Conservation (phyloP, 2,888 invertebrate species). For the Acanthosepion pharaonis region DNA sequence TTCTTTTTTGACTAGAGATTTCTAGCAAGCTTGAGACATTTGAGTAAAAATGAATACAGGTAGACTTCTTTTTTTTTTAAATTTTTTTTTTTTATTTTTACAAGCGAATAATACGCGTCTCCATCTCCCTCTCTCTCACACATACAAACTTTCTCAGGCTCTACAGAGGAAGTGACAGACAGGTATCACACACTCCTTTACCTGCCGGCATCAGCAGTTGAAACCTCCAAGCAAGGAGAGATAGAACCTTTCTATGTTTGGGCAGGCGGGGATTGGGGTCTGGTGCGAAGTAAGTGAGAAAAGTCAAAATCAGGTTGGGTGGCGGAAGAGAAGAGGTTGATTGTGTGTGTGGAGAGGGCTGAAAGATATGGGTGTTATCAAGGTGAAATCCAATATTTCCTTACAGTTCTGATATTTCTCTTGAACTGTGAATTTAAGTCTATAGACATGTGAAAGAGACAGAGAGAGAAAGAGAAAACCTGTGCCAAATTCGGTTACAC, state of each 20-base stretch:
- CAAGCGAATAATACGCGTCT: background rate
- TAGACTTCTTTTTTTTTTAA: background rate
- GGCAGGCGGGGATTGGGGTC: background rate
- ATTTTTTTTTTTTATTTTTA: background rate
- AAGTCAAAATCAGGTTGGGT: background rate
- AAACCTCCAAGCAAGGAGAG: background rate
- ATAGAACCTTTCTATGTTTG: background rate
- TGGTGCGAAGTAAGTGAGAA: no score
- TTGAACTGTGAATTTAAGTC: background rate
- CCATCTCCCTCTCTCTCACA: background rate
- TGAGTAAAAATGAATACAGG: background rate
- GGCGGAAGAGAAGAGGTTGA: background rate
- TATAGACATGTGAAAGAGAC: background rate
- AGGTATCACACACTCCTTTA: background rate
- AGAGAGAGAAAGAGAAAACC: background rate
- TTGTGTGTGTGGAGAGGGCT: background rate
- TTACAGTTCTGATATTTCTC: slow-evolving; percentile 33
- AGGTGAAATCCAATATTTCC: slow-evolving; percentile 13
- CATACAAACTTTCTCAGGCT: background rate
- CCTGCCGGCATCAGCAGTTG: background rate
- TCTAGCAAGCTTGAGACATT: background rate
- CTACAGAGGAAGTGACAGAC: background rate
- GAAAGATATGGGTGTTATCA: background rate
- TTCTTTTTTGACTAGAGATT: background rate
- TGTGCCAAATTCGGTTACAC: background rate